Evolutionary conservation across 2,113 vertebrate species (phyloP).

Genomic region (Oryzias melastigma): DNA sequence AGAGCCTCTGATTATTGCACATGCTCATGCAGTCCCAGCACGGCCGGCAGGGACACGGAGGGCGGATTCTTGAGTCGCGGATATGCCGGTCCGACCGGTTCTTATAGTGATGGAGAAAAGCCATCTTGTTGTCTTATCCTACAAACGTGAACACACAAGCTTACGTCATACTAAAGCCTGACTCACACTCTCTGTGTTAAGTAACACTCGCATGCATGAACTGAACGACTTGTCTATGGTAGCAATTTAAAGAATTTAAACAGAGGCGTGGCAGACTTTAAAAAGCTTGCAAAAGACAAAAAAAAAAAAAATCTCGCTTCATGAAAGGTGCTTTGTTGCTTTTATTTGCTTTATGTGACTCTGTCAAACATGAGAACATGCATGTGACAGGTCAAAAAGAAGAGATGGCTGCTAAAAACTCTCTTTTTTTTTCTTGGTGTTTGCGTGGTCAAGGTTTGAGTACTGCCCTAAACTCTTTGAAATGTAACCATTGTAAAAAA

Average conservation of each 20-base stretch:
- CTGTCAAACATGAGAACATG: too few relatives aligned
- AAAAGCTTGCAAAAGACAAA: too few relatives aligned
- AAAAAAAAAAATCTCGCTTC: too few relatives aligned
- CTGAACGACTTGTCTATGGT: neutral
- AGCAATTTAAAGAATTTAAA: neutral
- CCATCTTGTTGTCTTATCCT: neutral
- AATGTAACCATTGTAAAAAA: too few relatives aligned
- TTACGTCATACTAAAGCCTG: neutral
- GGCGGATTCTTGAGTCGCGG: conserved; percentile 6
- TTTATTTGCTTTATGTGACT: too few relatives aligned
- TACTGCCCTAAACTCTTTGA: too few relatives aligned
- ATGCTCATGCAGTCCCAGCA: neutral
- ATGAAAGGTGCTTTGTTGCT: too few relatives aligned
- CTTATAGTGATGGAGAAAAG: neutral
- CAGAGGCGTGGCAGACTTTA: too few relatives aligned
- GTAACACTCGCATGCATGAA: neutral
- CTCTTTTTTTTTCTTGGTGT: too few relatives aligned
- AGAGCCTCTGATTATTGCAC: conserved; percentile 39
- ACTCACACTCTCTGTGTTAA: neutral
- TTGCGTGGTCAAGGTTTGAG: too few relatives aligned
- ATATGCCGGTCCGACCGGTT: conserved; percentile 53
- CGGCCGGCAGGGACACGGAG: neutral
- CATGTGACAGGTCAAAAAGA: too few relatives aligned
- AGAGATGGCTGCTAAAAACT: too few relatives aligned
- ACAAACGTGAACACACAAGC: neutral